Base-by-base conservation (phyloP, 1,140 invertebrate species). In the Drosophila melanogaster region DNA sequence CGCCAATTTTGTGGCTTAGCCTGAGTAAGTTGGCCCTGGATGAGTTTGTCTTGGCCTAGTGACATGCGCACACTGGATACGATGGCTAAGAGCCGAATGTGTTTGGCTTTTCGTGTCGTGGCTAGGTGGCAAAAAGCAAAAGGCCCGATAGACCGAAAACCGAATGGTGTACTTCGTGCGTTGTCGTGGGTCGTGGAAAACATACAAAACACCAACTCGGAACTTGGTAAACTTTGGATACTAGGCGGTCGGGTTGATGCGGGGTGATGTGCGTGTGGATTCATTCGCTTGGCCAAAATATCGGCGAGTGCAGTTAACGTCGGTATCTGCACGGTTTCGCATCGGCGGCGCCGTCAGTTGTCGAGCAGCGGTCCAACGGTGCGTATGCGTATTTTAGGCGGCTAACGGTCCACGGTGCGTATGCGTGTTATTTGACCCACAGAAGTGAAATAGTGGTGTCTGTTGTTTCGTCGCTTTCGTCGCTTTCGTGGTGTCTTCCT, bases 1-100 rank as follows among this genome's bases (percentile, higher is more conserved):
- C 83, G 83, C 83, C 83, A 86, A 86, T 86, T 86, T 86, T 87
- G 83, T 86, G 83, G 83, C 83, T 86, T 72, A 65, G 51, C 70
- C 44, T 19, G 33, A 64, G 59, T 33, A 38, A 30, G 24, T 50
- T 40, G 47, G 41, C 37, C 15, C 54, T 35, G 26, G 8, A 10
- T 22, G 46, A 15, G 46, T 11, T 11, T 14, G 14, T 24, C 17
- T 50, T 51, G 64, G 46, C 46, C 54, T 40, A 60, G 55, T 58
- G 69, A 51, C 69, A 75, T 75, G 72, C 72, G 72, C 72, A 75
- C 59, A 51, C 74, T 35, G 51, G 38, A 50, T 17, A 15, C 24
- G 47, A n/a, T 47, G 11, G 46, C 30, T 5, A 12, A 8, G 24
- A 33, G 15, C 30, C 35, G 26, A 26, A 1, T 30, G 30, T 3